Percentiles rank a stretch among this genome's conserved stretches.
These are phyloP conservation scores for Myzus persicae DNA, from an alignment of 1,140 invertebrate genomes.

Conservation along the genomic window DNA sequence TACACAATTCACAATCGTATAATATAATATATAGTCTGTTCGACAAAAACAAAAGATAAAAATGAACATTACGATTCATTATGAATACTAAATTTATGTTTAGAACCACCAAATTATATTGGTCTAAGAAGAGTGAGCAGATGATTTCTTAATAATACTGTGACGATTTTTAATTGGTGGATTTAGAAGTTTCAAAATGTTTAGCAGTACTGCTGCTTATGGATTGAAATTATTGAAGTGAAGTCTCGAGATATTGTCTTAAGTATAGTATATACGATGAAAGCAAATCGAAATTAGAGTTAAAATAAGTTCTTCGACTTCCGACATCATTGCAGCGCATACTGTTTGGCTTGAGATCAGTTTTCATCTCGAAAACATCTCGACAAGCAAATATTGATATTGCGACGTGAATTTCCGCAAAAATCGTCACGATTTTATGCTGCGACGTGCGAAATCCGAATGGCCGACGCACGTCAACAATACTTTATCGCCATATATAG, in stretches of 20 bases:
- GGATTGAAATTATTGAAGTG: background rate
- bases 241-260: background rate
- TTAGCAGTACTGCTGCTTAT: accelerated
- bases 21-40: no score
- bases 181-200: background rate
- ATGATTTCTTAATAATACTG: background rate
- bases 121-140: background rate
- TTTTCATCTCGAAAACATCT: background rate
- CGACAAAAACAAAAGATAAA: no score
- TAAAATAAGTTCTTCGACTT: background rate
- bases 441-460: background rate
- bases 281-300: background rate
- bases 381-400: background rate
- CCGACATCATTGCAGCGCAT: background rate
- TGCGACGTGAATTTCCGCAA: background rate
- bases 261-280: background rate
- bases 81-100: no score
- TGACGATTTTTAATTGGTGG: background rate
- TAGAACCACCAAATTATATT: background rate
- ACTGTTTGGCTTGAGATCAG: no score
- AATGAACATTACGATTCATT: no score
- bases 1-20: no score
- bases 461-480: background rate
- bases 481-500: background rate
- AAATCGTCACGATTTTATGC: background rate